A percentile compares a stretch with the other conserved stretches of the same genome.
phyloP scores from a whole-genome alignment of 2,797 vertebrate genomes.

The Schizopygopsis pylzovi region DNA sequence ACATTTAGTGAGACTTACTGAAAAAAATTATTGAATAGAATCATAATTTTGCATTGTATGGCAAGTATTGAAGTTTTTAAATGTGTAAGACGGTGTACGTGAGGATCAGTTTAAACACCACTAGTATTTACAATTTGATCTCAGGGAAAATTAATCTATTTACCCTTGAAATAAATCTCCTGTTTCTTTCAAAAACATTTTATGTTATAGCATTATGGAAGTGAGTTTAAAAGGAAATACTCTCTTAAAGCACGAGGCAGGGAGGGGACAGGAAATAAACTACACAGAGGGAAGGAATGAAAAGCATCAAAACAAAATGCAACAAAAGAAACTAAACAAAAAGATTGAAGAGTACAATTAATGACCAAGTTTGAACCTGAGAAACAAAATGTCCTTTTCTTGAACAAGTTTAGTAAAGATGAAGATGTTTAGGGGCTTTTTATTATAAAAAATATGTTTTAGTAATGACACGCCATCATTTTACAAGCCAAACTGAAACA shows the following conservation, averaged over 20 bases:
- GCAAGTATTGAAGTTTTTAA: background rate
- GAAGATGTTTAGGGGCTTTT: background rate
- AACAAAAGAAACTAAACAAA: background rate
- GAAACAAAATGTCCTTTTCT: background rate
- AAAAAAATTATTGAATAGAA: background rate
- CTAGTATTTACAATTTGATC: background rate
- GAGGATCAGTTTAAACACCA: background rate
- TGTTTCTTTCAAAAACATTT: background rate
- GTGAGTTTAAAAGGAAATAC: background rate
- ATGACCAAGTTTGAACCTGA: background rate
- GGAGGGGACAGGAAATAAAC: background rate
- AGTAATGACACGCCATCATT: background rate
- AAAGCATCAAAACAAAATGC: background rate
- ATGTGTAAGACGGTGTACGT: background rate
- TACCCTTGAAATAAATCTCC: background rate
- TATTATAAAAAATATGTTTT: background rate
- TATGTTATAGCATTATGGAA: background rate
- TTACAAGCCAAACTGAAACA: conserved; percentile 10
- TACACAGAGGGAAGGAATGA: background rate
- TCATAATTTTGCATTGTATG: background rate
- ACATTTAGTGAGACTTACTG: background rate
- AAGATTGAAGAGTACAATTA: background rate
- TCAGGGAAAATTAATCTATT: background rate
- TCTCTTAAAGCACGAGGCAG: background rate
- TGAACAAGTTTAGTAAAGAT: background rate